These are phyloP conservation scores for Nomada lathburiana DNA, from an alignment of 2,888 invertebrate genomes.

Conservation along the genomic window DNA sequence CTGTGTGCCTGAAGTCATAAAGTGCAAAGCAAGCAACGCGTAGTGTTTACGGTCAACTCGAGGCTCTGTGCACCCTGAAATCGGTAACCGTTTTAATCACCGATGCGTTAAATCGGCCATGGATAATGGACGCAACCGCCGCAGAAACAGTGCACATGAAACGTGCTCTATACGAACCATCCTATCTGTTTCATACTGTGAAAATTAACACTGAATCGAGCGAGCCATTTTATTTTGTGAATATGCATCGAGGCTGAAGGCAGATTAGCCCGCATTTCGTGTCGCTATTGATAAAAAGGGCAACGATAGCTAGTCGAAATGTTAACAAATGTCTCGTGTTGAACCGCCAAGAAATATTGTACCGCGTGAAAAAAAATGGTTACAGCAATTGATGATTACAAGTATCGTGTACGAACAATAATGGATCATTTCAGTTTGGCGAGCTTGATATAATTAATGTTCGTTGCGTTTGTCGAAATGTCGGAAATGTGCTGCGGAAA, in stretches of 20 bases:
- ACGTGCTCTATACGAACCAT: slow-evolving; percentile 1
- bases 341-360: too few relatives aligned
- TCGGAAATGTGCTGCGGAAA: neutral
- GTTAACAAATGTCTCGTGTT: neutral
- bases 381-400: too few relatives aligned
- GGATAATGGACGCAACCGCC: slow-evolving; percentile 42
- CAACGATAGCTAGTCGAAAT: neutral
- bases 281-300: neutral
- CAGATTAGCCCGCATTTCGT: slow-evolving; percentile 6
- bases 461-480: neutral
- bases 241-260: neutral
- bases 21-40: slow-evolving; percentile 42
- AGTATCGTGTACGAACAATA: too few relatives aligned
- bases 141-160: slow-evolving; percentile 49
- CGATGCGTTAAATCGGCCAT: slow-evolving; percentile 43
- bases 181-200: neutral
- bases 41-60: slow-evolving; percentile 52
- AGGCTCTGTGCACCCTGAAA: slow-evolving; percentile 42
- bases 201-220: slow-evolving; percentile 24
- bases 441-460: too few relatives aligned
- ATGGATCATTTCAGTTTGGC: too few relatives aligned
- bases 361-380: too few relatives aligned
- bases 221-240: slow-evolving; percentile 4
- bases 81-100: slow-evolving; percentile 26
- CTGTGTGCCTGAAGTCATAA: slow-evolving; percentile 36